Evolutionary conservation across 1,140 invertebrate genomes (phyloP), one percentile per base, ranked within the genome.

Genomic region (Ladona fulva): DNA sequence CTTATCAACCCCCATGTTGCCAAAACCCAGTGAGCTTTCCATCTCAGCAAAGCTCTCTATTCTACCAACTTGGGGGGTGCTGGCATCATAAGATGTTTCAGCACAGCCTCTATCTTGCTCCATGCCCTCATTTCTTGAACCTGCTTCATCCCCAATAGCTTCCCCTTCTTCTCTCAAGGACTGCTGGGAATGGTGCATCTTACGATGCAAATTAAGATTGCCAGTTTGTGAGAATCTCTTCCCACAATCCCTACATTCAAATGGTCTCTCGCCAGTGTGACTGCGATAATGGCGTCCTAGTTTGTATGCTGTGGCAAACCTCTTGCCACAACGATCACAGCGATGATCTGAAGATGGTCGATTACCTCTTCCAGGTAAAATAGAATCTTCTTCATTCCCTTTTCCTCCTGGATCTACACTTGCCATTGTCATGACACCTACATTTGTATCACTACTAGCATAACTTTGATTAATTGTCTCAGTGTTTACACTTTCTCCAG

Each of bases 241-340:
- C 5, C 52, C 52, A 22, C 52, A 66, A 66, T 66, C 52, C n/a
- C n/a, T 16, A 22, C 52, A 66, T 22, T 66, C 52, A 74, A 75
- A 81, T 37, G 78, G 81, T 78, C 76, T 83, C 81, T 76, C 85
- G 82, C 80, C 85, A 82, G 78, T 87, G 84, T 88, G 87, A 76
- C 83, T 85, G 66, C 86, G 81, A n/a, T 82, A 80, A 80, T 88
- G 86, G 24, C 86, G 82, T 42, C 84, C 82, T n/a, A 87, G 81
- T 77, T 87, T 87, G 75, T 86, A 86, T 42, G 83, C 84, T 14
- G 86, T 87, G 11, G 85, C 85, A 79, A 87, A 87, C 11, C 83
- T 81, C 80, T 87, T 87, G 1, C 84, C 84, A 81, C 87, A 88
- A 14, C 85, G 84, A 5, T 82, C 81, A 76, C 85, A 86, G 24